Conservation (phyloP, 1,140 invertebrate species). For the Bombyx mori region ASM3026992v2 NC_085120.1:847001-847500, state of each 20-base stretch:
- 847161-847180: conserved; percentile 64
- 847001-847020: conserved; percentile 76
- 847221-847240: conserved; percentile 75
- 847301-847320: conserved; percentile 72
- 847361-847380: conserved; percentile 85
- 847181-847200: conserved; percentile 66
- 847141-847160: conserved; percentile 55
- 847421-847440: conserved; percentile 84
- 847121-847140: conserved; percentile 68
- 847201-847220: conserved; percentile 74
- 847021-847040: conserved; percentile 84
- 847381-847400: conserved; percentile 75
- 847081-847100: conserved; percentile 88
- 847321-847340: conserved; percentile 78
- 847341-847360: conserved; percentile 81
- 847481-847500: background rate
- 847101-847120: conserved; percentile 77
- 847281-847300: conserved; percentile 75
- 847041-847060: conserved; percentile 82
- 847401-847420: conserved; percentile 75
- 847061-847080: conserved; percentile 88
- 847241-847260: conserved; percentile 75
- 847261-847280: conserved; percentile 72
- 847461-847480: conserved; percentile 78
- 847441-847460: conserved; percentile 82